phyloP scores from a whole-genome alignment of 2,888 invertebrate genomes.

The Nephrocerus scutellatus region DNA sequence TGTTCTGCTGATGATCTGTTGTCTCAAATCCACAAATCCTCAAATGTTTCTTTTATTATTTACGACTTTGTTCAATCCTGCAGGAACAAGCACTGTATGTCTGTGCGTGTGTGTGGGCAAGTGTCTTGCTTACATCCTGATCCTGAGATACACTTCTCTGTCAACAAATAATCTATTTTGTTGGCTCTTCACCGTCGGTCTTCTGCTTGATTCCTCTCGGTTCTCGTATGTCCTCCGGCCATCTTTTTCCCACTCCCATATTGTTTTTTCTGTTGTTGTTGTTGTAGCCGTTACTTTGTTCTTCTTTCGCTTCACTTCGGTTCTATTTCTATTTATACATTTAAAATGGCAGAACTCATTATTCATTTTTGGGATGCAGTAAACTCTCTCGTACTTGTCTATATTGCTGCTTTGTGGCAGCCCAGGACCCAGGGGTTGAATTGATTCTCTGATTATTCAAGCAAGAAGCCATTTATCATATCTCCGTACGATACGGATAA shows the following conservation, averaged over 20 bases:
- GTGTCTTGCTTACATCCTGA: too few species aligned
- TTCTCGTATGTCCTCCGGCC: too few species aligned
- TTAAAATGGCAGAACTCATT: conserved; percentile 45
- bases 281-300: conserved; percentile 26
- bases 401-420: conserved; percentile 30
- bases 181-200: too few species aligned
- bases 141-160: too few species aligned
- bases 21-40: too few species aligned
- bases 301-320: neutral
- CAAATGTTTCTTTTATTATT: conserved; percentile 31
- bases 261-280: conserved; percentile 1
- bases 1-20: too few species aligned
- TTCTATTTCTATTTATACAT: conserved; percentile 11
- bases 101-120: too few species aligned
- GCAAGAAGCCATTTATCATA: conserved; percentile 38
- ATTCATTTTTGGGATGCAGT: conserved; percentile 46
- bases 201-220: too few species aligned
- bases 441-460: conserved; percentile 15
- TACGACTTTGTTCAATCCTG: conserved; percentile 39
- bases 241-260: neutral
- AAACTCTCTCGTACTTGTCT: conserved; percentile 34
- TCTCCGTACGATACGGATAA: conserved; percentile 11
- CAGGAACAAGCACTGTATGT: too few species aligned
- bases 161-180: too few species aligned
- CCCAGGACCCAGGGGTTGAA: conserved; percentile 19